These are phyloP conservation scores for Megalopta genalis DNA, from an alignment of 1,140 invertebrate genomes.

Conservation along the genomic window DNA sequence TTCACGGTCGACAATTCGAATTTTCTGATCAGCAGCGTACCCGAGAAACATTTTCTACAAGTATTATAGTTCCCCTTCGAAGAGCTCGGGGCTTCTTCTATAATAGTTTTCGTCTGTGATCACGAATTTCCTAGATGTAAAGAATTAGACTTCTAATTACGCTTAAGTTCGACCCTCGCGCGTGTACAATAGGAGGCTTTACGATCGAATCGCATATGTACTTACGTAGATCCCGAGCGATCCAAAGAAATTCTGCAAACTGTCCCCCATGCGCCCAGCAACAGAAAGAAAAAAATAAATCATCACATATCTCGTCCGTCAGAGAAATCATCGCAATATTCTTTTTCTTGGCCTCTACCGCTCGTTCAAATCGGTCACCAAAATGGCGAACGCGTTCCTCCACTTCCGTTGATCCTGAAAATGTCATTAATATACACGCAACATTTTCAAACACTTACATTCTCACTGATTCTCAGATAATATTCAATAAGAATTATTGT, in stretches of 20 bases:
- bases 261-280: slow-evolving; percentile 12
- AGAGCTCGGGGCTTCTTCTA: neutral
- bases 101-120: slow-evolving; percentile 25
- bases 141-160: slow-evolving; percentile 9
- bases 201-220: slow-evolving; percentile 14
- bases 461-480: no score
- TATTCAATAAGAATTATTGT: no score
- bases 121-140: slow-evolving; percentile 19
- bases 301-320: slow-evolving; percentile 34
- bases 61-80: neutral
- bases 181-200: slow-evolving; percentile 1
- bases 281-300: slow-evolving; percentile 26
- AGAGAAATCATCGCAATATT: slow-evolving; percentile 17
- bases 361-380: neutral
- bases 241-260: slow-evolving; percentile 8
- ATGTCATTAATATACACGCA: neutral
- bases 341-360: slow-evolving; percentile 17
- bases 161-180: slow-evolving; percentile 5
- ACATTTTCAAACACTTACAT: no score
- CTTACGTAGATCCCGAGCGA: slow-evolving; percentile 12
- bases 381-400: neutral
- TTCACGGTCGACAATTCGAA: neutral
- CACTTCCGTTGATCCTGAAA: neutral
- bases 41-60: neutral
- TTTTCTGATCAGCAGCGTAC: neutral